Base-by-base conservation (phyloP, 1,140 invertebrate genomes). In the Episyrphus balteatus region DNA sequence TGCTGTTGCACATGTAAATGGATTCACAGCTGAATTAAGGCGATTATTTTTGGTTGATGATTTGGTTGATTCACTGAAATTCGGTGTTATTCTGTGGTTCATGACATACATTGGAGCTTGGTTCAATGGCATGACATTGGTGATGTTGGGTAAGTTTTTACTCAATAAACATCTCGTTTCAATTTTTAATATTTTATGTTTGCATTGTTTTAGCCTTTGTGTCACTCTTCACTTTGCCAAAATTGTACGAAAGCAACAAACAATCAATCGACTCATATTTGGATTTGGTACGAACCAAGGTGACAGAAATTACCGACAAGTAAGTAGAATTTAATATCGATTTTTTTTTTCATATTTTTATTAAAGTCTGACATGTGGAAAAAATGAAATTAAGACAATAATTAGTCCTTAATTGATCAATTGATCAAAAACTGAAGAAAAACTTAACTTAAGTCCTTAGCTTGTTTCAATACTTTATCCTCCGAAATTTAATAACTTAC, bases 231-330 rank as follows among this genome's bases (percentile, higher is more conserved):
- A 88, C 92, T 51, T 75, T 98, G 68, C 95, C 95, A 19, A 98
- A 97, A 75, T 83, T 96, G 19, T 98, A 98, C 70, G 93, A 98
- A 76, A 88, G 90, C 71, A 96, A 98, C 79, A 92, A 98, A 77
- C 80, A 84, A 59, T 90, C 93, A 72, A 94, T 98, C 66, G 93
- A 98, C 74, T 82, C 89, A 68, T 91, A 96, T 71, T 72, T 96
- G 54, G 85, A 87, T 60, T 70, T 95, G 66, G 88, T 87, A 49
- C 81, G 81, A 69, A 82, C 78, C 63, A 93, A 96, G 75, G 75
- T 93, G 69, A 83, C 87, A 65, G 89, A 94, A 66, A 82, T 94
- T 60, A 82, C 84, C 60, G 79, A 83, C 60, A 91, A 90, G 87
- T 91, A 69, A 81, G 84, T 76, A 18, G 34, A 42, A 10, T 46